These are phyloP conservation scores for Mesocentrotus franciscanus DNA, from an alignment of 53 echinoderm and acorn worm genomes.

Conservation along the genomic window DNA sequence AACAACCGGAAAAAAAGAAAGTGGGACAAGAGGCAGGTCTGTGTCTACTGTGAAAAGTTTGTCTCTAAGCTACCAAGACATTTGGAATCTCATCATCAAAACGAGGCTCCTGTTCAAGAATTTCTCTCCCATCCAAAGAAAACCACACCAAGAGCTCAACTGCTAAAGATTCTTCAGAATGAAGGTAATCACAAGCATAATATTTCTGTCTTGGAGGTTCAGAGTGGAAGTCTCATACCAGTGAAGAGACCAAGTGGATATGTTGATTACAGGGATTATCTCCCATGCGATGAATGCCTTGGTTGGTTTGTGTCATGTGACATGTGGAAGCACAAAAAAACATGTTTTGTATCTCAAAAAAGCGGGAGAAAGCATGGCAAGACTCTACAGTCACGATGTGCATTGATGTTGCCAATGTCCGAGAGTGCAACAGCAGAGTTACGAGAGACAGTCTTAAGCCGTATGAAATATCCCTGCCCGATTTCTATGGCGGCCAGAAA, in stretches of 20 bases:
- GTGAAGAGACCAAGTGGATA: constrained; percentile 41
- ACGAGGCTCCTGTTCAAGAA: constrained; percentile 31
- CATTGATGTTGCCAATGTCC: constrained; percentile 50
- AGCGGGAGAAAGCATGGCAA: constrained; percentile 27
- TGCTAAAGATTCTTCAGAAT: constrained; percentile 51
- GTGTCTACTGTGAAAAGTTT: constrained; percentile 59
- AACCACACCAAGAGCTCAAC: constrained; percentile 35
- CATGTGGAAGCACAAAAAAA: constrained; percentile 57
- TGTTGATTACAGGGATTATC: constrained; percentile 32
- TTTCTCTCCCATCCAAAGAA: constrained; percentile 44
- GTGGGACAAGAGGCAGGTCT: constrained; percentile 54
- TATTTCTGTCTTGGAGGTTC: constrained; percentile 35
- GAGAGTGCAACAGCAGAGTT: constrained; percentile 2
- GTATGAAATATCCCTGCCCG: constrained; percentile 10
- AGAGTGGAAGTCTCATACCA: constrained; percentile 49
- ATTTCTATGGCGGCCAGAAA: constrained; percentile 67
- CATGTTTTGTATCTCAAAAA: constrained; percentile 5
- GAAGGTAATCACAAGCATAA: constrained; percentile 53
- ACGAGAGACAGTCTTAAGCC: constrained; percentile 44
- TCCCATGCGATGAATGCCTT: constrained; percentile 63
- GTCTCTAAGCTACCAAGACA: constrained; percentile 67
- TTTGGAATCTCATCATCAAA: constrained; percentile 48
- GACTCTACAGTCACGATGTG: constrained; percentile 56
- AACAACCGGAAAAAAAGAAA: constrained; percentile 53
- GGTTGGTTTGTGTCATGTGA: constrained; percentile 35